phyloP scores from a whole-genome alignment of 2,888 invertebrate genomes.

The Copidosoma aretas region DNA sequence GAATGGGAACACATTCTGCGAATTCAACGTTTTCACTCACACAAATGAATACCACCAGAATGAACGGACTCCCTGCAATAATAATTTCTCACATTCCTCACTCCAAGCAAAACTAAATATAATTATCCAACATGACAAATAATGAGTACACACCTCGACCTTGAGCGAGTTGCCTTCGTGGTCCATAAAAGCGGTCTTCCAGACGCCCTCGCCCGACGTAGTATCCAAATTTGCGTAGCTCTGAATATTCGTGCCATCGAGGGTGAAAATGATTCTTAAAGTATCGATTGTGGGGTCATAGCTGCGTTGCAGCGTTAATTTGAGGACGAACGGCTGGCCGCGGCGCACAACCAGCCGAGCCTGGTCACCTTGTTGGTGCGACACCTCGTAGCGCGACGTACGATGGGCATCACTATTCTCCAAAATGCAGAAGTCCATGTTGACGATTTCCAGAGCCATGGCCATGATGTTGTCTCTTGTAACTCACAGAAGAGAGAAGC shows the following conservation, averaged over 20 bases:
- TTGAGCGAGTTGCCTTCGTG: constrained; percentile 70
- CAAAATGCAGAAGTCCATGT: constrained; percentile 75
- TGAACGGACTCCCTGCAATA: too few relatives aligned
- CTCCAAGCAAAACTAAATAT: too few relatives aligned
- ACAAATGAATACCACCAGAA: too few relatives aligned
- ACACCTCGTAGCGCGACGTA: constrained; percentile 79
- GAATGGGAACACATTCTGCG: too few relatives aligned
- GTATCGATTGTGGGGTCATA: constrained; percentile 79
- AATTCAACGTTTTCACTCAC: too few relatives aligned
- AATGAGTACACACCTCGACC: constrained; percentile 59
- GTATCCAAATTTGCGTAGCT: too few relatives aligned
- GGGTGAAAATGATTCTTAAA: constrained; percentile 83
- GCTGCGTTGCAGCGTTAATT: constrained; percentile 75
- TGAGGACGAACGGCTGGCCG: constrained; percentile 81
- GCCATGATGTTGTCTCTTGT: constrained; percentile 56
- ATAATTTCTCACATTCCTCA: too few relatives aligned
- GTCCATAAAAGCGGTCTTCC: constrained; percentile 78
- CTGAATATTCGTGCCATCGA: constrained; percentile 79
- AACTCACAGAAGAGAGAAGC: too few relatives aligned
- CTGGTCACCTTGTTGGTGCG: constrained; percentile 66
- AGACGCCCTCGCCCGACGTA: constrained; percentile 69
- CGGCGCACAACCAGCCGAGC: constrained; percentile 79
- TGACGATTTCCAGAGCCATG: constrained; percentile 72
- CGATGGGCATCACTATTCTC: constrained; percentile 80
- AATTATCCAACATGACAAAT: too few relatives aligned